Base-by-base conservation (phyloP, 2,113 vertebrate species). In the Oceanodroma tethys region DNA sequence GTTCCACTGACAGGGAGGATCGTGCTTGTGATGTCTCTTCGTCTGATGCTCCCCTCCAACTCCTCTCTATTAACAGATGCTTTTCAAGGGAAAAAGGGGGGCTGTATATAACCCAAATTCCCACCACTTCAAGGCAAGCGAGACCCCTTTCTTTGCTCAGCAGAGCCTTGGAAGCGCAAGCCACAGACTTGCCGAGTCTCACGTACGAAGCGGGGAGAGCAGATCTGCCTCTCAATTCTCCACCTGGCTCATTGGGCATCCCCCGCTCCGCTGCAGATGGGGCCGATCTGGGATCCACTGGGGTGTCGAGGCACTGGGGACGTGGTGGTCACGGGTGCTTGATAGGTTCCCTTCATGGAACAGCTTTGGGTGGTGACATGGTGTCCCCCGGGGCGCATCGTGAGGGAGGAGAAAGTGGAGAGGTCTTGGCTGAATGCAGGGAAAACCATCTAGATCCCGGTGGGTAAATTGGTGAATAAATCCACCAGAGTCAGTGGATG, bases 301-400 rank as follows among this genome's bases (percentile, higher is more conserved):
- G 0, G 0, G 14, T 8, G 14, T 4, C 0, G 0, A 65, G 47
- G 60, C 10, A 32, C 27, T 17, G 53, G 19, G 32, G 18, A 76
- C 14, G 29, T 21, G n/a, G 40, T 36, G 36, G 45, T 34, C 53
- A 34, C 21, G 19, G 21, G 34, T 15, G 17, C 22, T 66, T 50
- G 40, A 13, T 32, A 55, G 27, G 8, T 27, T 73, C 29, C 13
- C 53, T 56, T 48, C 20, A 10, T 43, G 20, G 25, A 89, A 65
- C 43, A 65, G 53, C 38, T 95, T 42, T 73, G 67, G 40, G 21
- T 65, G 40, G 47, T 86, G 45, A 65, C 2, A 0, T 22, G 48
- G 29, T 52, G 47, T 43, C 11, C 5, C 7, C 45, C 59, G 55
- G 47, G 23, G 4, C 0, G 0, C 10, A 3, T 19, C 0, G 1